Base-by-base conservation (phyloP, 2,113 vertebrate genomes). In the Amphiprion ocellaris region DNA sequence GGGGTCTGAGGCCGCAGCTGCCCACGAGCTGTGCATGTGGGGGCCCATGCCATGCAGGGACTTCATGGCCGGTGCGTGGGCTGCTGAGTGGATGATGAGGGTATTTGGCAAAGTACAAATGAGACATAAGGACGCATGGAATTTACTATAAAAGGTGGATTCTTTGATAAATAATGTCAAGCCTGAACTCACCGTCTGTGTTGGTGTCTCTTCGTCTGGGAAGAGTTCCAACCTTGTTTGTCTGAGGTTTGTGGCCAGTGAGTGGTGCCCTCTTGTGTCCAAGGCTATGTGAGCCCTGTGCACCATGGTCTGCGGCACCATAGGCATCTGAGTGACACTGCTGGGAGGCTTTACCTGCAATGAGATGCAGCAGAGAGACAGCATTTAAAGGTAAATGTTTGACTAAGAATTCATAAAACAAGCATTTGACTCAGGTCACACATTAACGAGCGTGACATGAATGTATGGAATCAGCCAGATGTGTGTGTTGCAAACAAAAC, bases 1-100 rank as follows among this genome's bases (percentile, higher is more conserved):
- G 61, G 89, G 82, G 72, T 93, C 91, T 2, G 92, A 89, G 63
- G 88, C 82, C 28, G 85, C 80, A 70, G 90, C 87, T 47, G 87
- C 91, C 93, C 94, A 94, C 19, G 92, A 91, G 82, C 92, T 92
- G 87, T 92, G 89, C 79, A 93, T 87, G 56, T 87, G 90, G 46
- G 91, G 82, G 10, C 91, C 91, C 66, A 90, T 73, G 59, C 88
- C 83, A 79, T 90, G 88, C 69, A 92, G 79, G 47, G 92, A 74
- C 71, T 91, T 92, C 23, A 85, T 71, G 69, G 85, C 72, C 3
- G 89, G 66, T 55, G 86, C 73, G 77, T 85, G 89, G 80, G 79
- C 92, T 91, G 80, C 30, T 19, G 78, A 84, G 61, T 62, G 69
- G 79, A 65, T n/a, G 16, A 47, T 24, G 16, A 44, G 50, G 19